phyloP scores from a whole-genome alignment of 1,140 invertebrate species.

The Phymastichus coffea region DNA sequence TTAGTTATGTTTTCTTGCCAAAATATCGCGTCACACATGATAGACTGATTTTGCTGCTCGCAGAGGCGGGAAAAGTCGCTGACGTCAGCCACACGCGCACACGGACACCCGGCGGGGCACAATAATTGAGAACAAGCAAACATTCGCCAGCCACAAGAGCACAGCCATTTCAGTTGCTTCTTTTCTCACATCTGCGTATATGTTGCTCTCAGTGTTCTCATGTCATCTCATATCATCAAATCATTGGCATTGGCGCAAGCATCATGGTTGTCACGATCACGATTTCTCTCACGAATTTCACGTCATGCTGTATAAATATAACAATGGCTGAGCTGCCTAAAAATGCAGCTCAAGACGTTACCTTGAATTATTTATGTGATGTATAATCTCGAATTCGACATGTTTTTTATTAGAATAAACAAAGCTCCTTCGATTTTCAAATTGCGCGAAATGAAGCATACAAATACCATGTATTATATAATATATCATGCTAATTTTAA shows the following conservation, averaged over 20 bases:
- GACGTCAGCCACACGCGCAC: neutral
- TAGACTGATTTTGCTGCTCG: too few species aligned
- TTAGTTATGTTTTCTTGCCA: too few species aligned
- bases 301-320: too few species aligned
- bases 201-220: slow-evolving; percentile 22
- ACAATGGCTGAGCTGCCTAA: too few species aligned
- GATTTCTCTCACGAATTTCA: slow-evolving; percentile 16
- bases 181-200: too few species aligned
- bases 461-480: neutral
- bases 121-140: too few species aligned
- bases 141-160: neutral
- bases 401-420: too few species aligned
- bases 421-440: slow-evolving; percentile 16
- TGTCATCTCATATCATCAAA: slow-evolving; percentile 26
- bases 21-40: too few species aligned
- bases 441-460: slow-evolving; percentile 18
- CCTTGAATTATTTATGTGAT: too few species aligned
- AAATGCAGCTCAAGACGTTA: too few species aligned
- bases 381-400: too few species aligned
- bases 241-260: slow-evolving; percentile 30
- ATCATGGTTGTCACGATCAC: slow-evolving; percentile 23
- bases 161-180: slow-evolving; percentile 30
- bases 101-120: neutral
- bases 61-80: too few species aligned
- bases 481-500: neutral